Evolutionary conservation across 2,797 vertebrate species (phyloP), one percentile per base, ranked within the genome.

Genomic region (Chlorospingus flavigularis): DNA sequence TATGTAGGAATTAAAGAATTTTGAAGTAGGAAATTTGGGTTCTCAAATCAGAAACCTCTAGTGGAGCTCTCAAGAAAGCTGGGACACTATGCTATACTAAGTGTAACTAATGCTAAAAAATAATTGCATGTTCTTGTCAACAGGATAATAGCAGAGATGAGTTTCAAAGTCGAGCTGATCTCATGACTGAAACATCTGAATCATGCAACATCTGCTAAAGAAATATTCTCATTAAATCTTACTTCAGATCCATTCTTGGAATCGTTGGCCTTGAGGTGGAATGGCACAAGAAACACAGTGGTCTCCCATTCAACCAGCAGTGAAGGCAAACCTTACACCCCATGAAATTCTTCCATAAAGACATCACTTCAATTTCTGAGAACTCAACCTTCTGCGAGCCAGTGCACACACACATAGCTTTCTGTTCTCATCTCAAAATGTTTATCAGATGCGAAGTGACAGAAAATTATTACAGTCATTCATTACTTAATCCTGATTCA

Each of bases 151-250:
- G 82, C 37, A 92, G 66, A 66, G 40, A 86, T 39, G 51, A 85
- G 48, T 91, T 94, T 73, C 13, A 9, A 93, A 94, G 84, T n/a
- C 24, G 82, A 73, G 50, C 5, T 94, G 81, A 91, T 67, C 76
- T 89, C 60, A 91, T 45, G 45, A 85, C 51, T 63, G 61, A 90
- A 92, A 51, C 35, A 92, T 88, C n/a, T 72, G 71, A 92, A 85
- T 66, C 40, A 60, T 1, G 8, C 37, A 89, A 85, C 26, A 89
- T 87, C 78, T 92, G 55, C 50, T 77, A 87, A 55, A 91, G 35
- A 89, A 91, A 89, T 74, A 75, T 20, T 94, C 71, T 74, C 40
- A 71, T 47, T 73, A 88, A 89, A 62, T 26, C 7, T 2, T 40
- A 76, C 33, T 88, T 61, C 68, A 66, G 51, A 48, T 68, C 67